Evolutionary conservation across 2,797 vertebrate species (phyloP), one percentile per base, ranked within the genome.

Genomic region (Eupleurogrammus muticus): DNA sequence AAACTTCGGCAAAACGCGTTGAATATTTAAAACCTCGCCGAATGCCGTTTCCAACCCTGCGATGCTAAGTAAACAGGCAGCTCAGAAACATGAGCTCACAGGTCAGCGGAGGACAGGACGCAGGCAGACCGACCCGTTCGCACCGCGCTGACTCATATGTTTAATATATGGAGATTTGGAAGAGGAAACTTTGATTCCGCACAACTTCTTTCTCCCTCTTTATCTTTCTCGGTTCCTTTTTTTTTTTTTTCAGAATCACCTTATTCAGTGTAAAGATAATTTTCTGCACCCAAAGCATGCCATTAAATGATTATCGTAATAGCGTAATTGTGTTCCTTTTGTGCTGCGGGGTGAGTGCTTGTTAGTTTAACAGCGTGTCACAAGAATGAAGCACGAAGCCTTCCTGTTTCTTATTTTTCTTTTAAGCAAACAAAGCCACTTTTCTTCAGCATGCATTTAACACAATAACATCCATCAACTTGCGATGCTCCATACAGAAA

Each of bases 61-160:
- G 34, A 58, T 59, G 50, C 17, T 66, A 60, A 80, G 69, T 40
- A 70, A 80, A 73, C 60, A 71, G 5, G 16, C 6, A 50, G 54
- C 73, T 71, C 7, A 62, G 60, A 68, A 56, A 83, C 70, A 78
- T 76, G 38, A 84, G 75, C 80, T 85, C 78, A 83, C 32, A 19
- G 83, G 82, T 89, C 80, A 85, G 35, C 0, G 17, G 74, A 90
- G 81, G 79, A 87, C 80, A 85, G 42, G 79, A 77, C 52, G 57
- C 48, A 81, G 35, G 28, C 61, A 65, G 36, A 9, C 68, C 54
- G 44, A 50, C 48, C 75, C 23, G 23, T 68, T 76, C 70, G 72
- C 20, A 61, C 55, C 67, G 13, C 44, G 47, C 57, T 90, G 87
- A 90, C 78, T 87, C 82, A 85, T 63, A 19, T 63, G 52, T 73